phyloP scores from a whole-genome alignment of 30 jellyfish, hydroid and myxozoan species.

The Hydra vulgaris region DNA sequence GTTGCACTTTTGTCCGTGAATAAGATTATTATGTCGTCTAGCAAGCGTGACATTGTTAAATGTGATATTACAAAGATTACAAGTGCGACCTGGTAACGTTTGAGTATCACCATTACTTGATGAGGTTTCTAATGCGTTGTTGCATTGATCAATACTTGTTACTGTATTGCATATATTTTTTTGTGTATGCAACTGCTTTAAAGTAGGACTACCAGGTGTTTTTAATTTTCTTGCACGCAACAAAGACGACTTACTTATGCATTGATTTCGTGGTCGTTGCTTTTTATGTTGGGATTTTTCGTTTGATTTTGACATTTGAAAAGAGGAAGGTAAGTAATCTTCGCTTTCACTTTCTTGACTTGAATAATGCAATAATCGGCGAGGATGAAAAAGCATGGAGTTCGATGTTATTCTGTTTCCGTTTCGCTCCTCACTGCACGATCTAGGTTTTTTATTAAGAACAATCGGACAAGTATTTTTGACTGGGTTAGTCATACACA shows the following conservation, averaged over 20 bases:
- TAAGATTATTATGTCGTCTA: slow-evolving; percentile 3
- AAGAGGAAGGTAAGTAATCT: background rate
- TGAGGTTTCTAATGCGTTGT: background rate
- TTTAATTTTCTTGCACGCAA: too few species aligned
- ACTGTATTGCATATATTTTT: background rate
- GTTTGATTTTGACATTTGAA: background rate
- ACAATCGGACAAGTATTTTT: background rate
- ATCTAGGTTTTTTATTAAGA: background rate
- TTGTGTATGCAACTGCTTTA: too few species aligned
- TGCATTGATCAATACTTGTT: background rate
- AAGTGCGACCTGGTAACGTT: slow-evolving; percentile 7
- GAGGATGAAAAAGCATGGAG: slow-evolving; percentile 24
- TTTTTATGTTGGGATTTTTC: too few species aligned
- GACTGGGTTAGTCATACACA: background rate
- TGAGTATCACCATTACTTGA: background rate
- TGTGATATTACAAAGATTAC: slow-evolving; percentile 8
- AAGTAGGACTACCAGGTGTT: too few species aligned
- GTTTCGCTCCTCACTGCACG: background rate
- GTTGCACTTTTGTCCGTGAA: background rate
- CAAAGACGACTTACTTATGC: too few species aligned
- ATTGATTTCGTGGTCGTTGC: too few species aligned
- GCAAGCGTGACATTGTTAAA: slow-evolving; percentile 25
- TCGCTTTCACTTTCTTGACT: slow-evolving; percentile 6
- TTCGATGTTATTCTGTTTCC: background rate
- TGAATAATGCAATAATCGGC: slow-evolving; percentile 18